Evolutionary conservation across 2,888 invertebrate genomes (phyloP).

Genomic region (Drosophila macrospina): DNA sequence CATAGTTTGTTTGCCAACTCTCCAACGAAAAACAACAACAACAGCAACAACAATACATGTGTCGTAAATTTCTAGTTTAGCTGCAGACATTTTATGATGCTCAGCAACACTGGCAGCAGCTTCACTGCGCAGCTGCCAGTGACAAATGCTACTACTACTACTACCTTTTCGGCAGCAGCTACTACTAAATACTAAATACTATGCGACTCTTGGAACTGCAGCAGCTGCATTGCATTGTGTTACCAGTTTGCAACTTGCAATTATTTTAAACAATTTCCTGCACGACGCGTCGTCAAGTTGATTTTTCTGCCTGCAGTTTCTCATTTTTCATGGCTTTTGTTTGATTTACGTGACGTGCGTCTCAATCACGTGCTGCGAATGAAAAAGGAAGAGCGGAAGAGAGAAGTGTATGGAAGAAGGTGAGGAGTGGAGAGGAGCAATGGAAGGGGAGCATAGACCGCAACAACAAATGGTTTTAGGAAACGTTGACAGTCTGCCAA

Average conservation of each 20-base stretch:
- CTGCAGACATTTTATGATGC: constrained; percentile 10
- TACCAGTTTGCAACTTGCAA: constrained; percentile 50
- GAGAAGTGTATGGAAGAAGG: neutral
- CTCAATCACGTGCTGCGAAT: constrained; percentile 59
- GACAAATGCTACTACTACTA: constrained; percentile 12
- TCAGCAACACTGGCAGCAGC: constrained; percentile 48
- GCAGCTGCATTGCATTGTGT: constrained; percentile 48
- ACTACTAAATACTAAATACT: neutral
- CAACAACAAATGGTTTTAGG: constrained; percentile 59
- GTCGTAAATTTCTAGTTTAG: constrained; percentile 49
- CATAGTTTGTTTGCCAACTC: constrained; percentile 62
- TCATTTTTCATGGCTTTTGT: constrained; percentile 57
- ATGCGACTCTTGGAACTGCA: neutral
- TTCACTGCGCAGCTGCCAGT: constrained; percentile 50
- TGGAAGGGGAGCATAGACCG: neutral
- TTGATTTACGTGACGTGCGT: constrained; percentile 67
- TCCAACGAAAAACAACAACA: too few relatives aligned
- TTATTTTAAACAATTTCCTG: constrained; percentile 78
- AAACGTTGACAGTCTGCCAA: constrained; percentile 55
- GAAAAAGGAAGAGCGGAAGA: constrained; percentile 46
- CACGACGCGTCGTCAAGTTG: constrained; percentile 50
- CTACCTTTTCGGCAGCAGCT: neutral
- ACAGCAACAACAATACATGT: constrained; percentile 32
- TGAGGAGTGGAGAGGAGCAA: neutral
- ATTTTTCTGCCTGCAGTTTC: constrained; percentile 31